phyloP scores from a whole-genome alignment of 2,888 invertebrate species.

The Atethmia centrago region DNA sequence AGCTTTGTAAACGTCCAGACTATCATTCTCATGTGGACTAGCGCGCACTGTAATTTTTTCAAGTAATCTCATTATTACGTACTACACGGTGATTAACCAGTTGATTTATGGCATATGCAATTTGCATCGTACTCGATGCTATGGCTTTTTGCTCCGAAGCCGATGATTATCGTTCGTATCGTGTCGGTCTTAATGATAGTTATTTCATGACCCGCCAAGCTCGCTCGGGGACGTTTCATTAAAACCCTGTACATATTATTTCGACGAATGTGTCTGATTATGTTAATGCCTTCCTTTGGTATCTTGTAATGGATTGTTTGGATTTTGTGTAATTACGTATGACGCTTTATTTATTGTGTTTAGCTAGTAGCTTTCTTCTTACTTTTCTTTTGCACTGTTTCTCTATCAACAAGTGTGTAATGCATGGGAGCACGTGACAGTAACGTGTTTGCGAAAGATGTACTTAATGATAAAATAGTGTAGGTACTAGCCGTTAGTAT shows the following conservation, averaged over 20 bases:
- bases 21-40: constrained; percentile 76
- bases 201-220: constrained; percentile 88
- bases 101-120: constrained; percentile 90
- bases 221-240: constrained; percentile 88
- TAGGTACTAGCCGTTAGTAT: constrained; percentile 22
- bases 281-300: constrained; percentile 84
- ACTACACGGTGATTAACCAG: constrained; percentile 87
- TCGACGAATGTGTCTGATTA: constrained; percentile 88
- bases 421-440: constrained; percentile 3
- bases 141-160: constrained; percentile 87
- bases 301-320: constrained; percentile 86
- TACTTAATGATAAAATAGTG: constrained; percentile 16
- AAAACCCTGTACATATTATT: constrained; percentile 88
- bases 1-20: constrained; percentile 72
- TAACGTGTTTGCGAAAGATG: constrained; percentile 27
- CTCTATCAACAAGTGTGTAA: constrained; percentile 48
- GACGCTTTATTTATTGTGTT: constrained; percentile 50
- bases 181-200: constrained; percentile 90
- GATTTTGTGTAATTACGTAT: constrained; percentile 69
- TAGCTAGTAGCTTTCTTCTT: constrained; percentile 4
- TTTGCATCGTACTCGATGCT: constrained; percentile 88
- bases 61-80: constrained; percentile 89
- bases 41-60: constrained; percentile 84
- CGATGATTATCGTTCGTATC: constrained; percentile 90
- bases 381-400: not conserved